Evolutionary conservation across 2,113 vertebrate species (phyloP).

Genomic region (Megaceryle maxima): DNA sequence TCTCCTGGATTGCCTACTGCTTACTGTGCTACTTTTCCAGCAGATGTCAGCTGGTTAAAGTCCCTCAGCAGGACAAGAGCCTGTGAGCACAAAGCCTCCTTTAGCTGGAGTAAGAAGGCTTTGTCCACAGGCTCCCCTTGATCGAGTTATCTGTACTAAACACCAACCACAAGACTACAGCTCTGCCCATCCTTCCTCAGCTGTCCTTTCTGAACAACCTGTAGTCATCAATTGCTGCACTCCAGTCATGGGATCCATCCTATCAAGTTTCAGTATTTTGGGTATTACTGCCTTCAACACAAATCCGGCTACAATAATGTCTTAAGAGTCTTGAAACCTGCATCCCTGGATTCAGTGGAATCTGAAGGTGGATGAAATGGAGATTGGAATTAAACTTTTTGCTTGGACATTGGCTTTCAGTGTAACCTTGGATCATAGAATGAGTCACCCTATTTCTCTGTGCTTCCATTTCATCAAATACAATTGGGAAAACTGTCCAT

Average conservation of each 20-base stretch:
- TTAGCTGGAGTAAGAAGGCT: background rate
- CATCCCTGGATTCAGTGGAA: background rate
- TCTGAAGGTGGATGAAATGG: background rate
- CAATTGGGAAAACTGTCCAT: background rate
- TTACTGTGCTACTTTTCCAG: background rate
- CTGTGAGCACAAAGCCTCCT: accelerated
- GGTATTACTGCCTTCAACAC: background rate
- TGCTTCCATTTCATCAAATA: background rate
- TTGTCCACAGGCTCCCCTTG: background rate
- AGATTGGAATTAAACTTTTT: background rate
- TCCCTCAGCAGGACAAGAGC: background rate
- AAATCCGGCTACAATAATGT: background rate
- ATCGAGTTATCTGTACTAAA: accelerated
- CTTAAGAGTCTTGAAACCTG: background rate
- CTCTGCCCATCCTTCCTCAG: accelerated
- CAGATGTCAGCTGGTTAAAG: background rate
- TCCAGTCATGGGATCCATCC: background rate
- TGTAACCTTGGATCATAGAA: background rate
- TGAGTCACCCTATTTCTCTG: background rate
- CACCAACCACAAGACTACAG: background rate
- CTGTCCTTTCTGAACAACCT: background rate
- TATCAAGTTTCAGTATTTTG: background rate
- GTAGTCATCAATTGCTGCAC: accelerated
- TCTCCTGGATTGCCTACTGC: background rate
- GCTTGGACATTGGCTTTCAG: background rate